These are phyloP conservation scores for Acleris holmiana DNA, from an alignment of 2,888 invertebrate species.

Conservation along the genomic window DNA sequence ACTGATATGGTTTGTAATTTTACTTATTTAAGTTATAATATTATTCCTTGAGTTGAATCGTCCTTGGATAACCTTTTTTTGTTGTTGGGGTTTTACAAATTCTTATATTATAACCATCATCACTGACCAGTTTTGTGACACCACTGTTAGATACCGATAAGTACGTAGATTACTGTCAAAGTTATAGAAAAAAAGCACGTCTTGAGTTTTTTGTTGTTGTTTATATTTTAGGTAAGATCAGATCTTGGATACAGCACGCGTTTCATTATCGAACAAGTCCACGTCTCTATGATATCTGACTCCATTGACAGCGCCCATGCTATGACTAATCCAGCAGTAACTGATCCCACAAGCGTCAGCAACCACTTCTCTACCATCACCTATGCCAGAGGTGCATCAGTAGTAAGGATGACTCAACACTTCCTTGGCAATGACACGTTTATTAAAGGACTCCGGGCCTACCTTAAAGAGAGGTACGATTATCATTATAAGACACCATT, in stretches of 20 bases:
- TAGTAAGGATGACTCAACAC: constrained; percentile 88
- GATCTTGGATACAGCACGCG: constrained; percentile 65
- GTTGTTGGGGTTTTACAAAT: too few relatives aligned
- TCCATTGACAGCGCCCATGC: constrained; percentile 83
- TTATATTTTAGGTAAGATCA: constrained; percentile 57
- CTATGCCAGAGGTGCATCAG: constrained; percentile 86
- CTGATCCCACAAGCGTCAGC: constrained; percentile 83
- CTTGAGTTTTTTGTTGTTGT: too few relatives aligned
- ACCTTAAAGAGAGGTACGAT: constrained; percentile 78
- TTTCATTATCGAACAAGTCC: constrained; percentile 89
- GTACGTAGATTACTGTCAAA: too few relatives aligned
- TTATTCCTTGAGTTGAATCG: too few relatives aligned
- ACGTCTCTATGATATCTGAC: constrained; percentile 85
- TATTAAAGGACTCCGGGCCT: constrained; percentile 77
- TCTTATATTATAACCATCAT: too few relatives aligned
- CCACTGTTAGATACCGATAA: too few relatives aligned
- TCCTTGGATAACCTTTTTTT: too few relatives aligned
- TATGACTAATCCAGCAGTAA: constrained; percentile 81
- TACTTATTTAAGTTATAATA: too few relatives aligned
- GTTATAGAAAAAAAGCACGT: too few relatives aligned
- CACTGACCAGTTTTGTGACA: too few relatives aligned
- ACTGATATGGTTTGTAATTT: constrained; percentile 74
- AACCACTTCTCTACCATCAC: constrained; percentile 87
- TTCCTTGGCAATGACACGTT: constrained; percentile 83
- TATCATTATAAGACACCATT: background rate